These are phyloP conservation scores for Epizoanthus scotinus DNA, from an alignment of 92 coral and sea anemone species.

Conservation along the genomic window DNA sequence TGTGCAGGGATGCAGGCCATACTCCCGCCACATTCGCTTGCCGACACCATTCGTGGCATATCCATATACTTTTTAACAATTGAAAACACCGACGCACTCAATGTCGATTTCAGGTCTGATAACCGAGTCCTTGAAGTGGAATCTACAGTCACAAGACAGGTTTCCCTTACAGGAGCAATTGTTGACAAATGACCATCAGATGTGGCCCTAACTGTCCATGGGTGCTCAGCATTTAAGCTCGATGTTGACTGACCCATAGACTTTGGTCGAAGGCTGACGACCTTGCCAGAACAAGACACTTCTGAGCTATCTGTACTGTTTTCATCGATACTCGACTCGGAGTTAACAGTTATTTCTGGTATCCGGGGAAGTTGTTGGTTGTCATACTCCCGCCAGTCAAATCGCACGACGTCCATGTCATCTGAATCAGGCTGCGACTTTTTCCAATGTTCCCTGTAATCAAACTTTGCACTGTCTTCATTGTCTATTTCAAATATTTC, in stretches of 20 bases:
- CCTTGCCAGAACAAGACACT: background rate
- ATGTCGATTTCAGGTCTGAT: slow-evolving; percentile 69
- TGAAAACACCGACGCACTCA: slow-evolving; percentile 81
- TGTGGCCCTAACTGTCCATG: slow-evolving; percentile 62
- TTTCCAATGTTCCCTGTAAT: slow-evolving; percentile 28
- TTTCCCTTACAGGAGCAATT: slow-evolving; percentile 61
- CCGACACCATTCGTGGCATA: slow-evolving; percentile 77
- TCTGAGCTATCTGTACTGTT: background rate
- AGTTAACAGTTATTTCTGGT: slow-evolving; percentile 27
- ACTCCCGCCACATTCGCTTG: slow-evolving; percentile 83
- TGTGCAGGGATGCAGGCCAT: slow-evolving; percentile 85
- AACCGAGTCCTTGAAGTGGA: slow-evolving; percentile 58
- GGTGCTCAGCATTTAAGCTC: slow-evolving; percentile 20
- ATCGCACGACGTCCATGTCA: slow-evolving; percentile 23
- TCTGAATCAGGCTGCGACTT: background rate
- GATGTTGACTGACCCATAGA: slow-evolving; percentile 20
- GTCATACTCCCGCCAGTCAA: slow-evolving; percentile 39
- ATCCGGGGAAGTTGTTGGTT: slow-evolving; percentile 22
- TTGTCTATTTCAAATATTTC: slow-evolving; percentile 68
- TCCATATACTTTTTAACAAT: slow-evolving; percentile 76
- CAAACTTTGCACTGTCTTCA: slow-evolving; percentile 44
- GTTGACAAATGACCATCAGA: slow-evolving; percentile 47
- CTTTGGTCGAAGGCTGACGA: slow-evolving; percentile 6
- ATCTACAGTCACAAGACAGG: slow-evolving; percentile 70
- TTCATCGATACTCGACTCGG: slow-evolving; percentile 6